phyloP scores from a whole-genome alignment of 2,113 vertebrate species.

The Galemys pyrenaicus region DNA sequence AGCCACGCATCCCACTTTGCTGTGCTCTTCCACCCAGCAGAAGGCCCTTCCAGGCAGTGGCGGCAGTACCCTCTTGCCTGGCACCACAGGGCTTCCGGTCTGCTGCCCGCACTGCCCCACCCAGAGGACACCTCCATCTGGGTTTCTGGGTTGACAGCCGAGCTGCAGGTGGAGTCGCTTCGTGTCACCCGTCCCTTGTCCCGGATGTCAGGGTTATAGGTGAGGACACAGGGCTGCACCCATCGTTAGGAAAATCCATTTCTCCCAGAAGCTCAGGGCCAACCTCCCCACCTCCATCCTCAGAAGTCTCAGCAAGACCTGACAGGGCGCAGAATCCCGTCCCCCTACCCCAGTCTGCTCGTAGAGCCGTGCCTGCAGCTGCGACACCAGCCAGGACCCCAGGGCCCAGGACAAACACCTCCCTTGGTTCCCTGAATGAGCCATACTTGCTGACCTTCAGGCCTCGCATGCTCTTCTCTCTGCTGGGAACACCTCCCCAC shows the following conservation, averaged over 20 bases:
- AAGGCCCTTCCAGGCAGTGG: not conserved
- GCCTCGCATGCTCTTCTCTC: not conserved
- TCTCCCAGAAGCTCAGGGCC: not conserved
- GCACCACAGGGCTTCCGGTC: not conserved
- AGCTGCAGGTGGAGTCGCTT: not conserved
- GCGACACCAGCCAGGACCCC: not conserved
- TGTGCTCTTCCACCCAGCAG: not conserved
- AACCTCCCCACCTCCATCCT: not conserved
- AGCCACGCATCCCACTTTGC: not conserved
- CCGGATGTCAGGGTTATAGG: not conserved
- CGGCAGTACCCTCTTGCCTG: not conserved
- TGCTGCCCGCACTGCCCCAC: not conserved
- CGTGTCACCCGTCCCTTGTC: not conserved
- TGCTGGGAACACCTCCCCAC: not conserved
- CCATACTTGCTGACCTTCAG: not conserved
- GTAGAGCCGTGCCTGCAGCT: no score
- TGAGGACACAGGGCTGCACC: not conserved
- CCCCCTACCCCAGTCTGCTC: no score
- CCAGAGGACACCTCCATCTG: not conserved
- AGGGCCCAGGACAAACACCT: not conserved
- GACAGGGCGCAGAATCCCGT: not conserved
- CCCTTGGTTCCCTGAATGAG: not conserved
- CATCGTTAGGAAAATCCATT: not conserved
- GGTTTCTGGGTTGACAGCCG: not conserved
- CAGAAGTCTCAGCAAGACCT: not conserved